A percentile compares a stretch with the other conserved stretches of the same genome.
Conservation (phyloP, 2,113 vertebrate genomes). For the Polypterus bichir region DNA sequence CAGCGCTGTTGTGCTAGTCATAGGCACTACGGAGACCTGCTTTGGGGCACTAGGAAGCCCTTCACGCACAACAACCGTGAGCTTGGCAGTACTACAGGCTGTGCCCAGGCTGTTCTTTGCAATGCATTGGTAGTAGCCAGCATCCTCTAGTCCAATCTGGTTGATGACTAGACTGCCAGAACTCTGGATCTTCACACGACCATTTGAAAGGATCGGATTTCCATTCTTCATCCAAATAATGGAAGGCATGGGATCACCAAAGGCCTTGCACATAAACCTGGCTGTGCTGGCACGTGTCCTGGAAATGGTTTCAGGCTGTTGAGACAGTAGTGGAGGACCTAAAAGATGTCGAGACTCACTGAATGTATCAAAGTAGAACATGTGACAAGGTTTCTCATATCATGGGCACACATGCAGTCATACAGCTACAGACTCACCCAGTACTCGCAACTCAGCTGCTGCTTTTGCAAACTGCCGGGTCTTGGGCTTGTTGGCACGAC, state of each 20-base stretch:
- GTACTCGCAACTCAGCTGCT: slow-evolving; percentile 73
- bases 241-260: slow-evolving; percentile 67
- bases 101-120: slow-evolving; percentile 79
- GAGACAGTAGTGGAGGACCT: slow-evolving; percentile 82
- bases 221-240: slow-evolving; percentile 86
- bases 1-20: slow-evolving; percentile 72
- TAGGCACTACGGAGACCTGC: slow-evolving; percentile 56
- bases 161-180: slow-evolving; percentile 83
- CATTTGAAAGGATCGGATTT: slow-evolving; percentile 57
- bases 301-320: slow-evolving; percentile 78
- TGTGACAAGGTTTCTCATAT: no score
- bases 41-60: slow-evolving; percentile 86
- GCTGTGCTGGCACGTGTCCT: slow-evolving; percentile 85
- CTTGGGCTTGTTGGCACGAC: slow-evolving; percentile 84
- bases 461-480: slow-evolving; percentile 78
- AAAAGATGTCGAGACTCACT: slow-evolving; percentile 11
- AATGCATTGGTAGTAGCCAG: slow-evolving; percentile 90
- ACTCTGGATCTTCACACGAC: slow-evolving; percentile 77
- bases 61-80: slow-evolving; percentile 81
- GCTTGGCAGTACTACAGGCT: slow-evolving; percentile 75
- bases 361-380: no score
- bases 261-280: slow-evolving; percentile 83
- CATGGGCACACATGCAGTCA: no score
- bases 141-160: slow-evolving; percentile 82
- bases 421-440: slow-evolving; percentile 52